Conservation (phyloP, 1,140 invertebrate genomes). For the Drosophila tsacasi region DNA sequence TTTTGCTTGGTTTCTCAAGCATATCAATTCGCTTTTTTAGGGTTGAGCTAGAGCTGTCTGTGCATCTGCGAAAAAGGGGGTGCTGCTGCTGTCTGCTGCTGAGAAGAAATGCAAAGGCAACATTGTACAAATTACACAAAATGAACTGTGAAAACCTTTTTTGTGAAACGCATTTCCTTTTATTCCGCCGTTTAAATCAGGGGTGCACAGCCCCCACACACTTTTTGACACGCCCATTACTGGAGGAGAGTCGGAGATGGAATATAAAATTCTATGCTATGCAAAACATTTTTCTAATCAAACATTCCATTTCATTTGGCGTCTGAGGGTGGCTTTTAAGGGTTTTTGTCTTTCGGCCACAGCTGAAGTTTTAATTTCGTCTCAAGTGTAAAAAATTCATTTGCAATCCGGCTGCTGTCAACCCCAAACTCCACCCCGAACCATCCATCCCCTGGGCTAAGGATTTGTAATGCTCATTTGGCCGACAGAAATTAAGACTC, state of each 20-base stretch:
- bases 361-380: conserved; percentile 63
- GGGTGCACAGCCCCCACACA: conserved; percentile 6
- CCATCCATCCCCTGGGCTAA: conserved; percentile 5
- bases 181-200: conserved; percentile 34
- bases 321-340: conserved; percentile 34
- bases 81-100: conserved; percentile 23
- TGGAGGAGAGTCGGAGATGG: conserved; percentile 9
- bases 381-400: conserved; percentile 80
- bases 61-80: conserved; percentile 25
- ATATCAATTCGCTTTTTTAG: conserved; percentile 78
- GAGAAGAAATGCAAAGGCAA: conserved; percentile 62
- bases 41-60: conserved; percentile 33
- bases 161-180: conserved; percentile 71
- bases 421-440: neutral
- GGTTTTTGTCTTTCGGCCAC: conserved; percentile 38
- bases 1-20: conserved; percentile 79
- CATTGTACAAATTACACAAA: conserved; percentile 75
- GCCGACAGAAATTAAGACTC: conserved; percentile 59
- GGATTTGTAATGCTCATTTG: conserved; percentile 72
- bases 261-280: conserved; percentile 78
- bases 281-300: conserved; percentile 84
- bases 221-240: conserved; percentile 55
- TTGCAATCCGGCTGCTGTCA: conserved; percentile 47
- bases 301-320: conserved; percentile 80
- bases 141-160: conserved; percentile 80